Percentiles rank a stretch among this genome's conserved stretches.
These are phyloP conservation scores for Cryptomyrus ogoouensis DNA, from an alignment of 2,113 vertebrate genomes.

Conservation along the genomic window DNA sequence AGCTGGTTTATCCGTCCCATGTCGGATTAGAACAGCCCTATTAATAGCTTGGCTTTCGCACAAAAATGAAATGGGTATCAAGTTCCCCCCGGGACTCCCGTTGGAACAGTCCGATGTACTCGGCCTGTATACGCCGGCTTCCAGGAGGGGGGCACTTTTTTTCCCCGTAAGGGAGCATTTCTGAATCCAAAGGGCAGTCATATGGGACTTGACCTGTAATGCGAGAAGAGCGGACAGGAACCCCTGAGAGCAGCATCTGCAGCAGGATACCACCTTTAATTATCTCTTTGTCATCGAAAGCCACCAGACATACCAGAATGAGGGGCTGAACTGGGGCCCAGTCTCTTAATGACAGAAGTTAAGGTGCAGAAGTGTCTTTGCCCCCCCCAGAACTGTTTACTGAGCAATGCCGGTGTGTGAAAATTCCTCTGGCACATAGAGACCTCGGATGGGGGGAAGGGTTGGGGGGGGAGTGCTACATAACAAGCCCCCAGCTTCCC, in stretches of 20 bases:
- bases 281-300: background rate
- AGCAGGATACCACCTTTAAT: background rate
- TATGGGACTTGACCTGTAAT: background rate
- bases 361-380: background rate
- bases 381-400: background rate
- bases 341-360: background rate
- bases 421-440: background rate
- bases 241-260: background rate
- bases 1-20: background rate
- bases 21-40: background rate
- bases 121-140: background rate
- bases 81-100: background rate
- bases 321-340: background rate
- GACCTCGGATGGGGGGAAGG: background rate
- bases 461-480: background rate
- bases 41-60: conserved; percentile 8
- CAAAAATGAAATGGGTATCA: background rate
- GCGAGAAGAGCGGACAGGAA: background rate
- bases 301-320: background rate
- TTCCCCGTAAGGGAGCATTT: background rate
- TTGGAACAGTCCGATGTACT: background rate
- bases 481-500: background rate
- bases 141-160: background rate
- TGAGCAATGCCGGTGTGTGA: background rate
- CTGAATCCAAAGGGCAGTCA: background rate